A percentile compares a stretch with the other conserved stretches of the same genome.
phyloP scores from a whole-genome alignment of 2,797 vertebrate species.

The Xenentodon cancila region DNA sequence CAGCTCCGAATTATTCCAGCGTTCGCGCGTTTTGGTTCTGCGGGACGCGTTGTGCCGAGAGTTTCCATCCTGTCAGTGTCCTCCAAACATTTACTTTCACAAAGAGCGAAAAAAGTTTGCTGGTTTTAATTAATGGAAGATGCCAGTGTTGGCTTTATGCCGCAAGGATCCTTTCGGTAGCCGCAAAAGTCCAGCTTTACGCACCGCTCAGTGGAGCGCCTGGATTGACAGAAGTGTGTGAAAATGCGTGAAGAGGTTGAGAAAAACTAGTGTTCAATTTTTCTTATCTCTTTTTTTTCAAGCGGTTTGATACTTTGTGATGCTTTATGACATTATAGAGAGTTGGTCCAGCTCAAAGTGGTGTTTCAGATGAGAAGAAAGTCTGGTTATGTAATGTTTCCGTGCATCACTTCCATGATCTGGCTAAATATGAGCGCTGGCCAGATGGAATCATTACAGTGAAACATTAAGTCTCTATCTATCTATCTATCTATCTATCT shows the following conservation, averaged over 20 bases:
- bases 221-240: slow-evolving; percentile 4
- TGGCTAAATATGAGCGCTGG: slow-evolving; percentile 1
- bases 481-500: slow-evolving; percentile 15
- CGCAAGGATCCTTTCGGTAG: not conserved
- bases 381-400: slow-evolving; percentile 71
- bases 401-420: slow-evolving; percentile 49
- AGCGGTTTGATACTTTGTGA: not conserved
- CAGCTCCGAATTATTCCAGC: slow-evolving; percentile 4
- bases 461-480: not conserved
- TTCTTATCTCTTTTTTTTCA: not conserved
- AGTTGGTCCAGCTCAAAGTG: slow-evolving; percentile 18
- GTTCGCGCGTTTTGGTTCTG: slow-evolving; percentile 6
- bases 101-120: slow-evolving; percentile 5
- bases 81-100: not conserved
- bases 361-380: slow-evolving; percentile 37
- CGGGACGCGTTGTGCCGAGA: not conserved
- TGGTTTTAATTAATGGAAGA: too few relatives aligned
- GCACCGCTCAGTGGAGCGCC: not conserved
- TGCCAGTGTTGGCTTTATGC: not conserved
- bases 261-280: not conserved
- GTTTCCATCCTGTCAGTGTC: not conserved
- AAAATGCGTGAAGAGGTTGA: not conserved
- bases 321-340: not conserved
- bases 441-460: too few relatives aligned
- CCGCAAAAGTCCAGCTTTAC: slow-evolving; percentile 10